Conservation (phyloP, 2,113 vertebrate species). For the Elephas maximus region DNA sequence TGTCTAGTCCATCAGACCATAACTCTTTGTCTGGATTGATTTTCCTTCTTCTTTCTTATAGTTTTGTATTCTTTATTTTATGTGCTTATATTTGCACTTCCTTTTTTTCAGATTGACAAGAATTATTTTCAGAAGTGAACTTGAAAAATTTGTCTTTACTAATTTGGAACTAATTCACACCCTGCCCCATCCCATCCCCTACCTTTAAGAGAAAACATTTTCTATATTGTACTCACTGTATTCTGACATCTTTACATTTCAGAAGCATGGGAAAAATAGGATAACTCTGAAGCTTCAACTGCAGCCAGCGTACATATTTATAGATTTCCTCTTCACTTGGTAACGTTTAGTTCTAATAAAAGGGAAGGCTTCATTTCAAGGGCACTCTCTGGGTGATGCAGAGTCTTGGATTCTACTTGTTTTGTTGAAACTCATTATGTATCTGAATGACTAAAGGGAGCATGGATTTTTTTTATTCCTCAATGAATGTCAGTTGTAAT, state of each 20-base stretch:
- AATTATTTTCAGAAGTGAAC: conserved; percentile 50
- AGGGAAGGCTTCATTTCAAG: conserved; percentile 67
- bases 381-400: conserved; percentile 13
- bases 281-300: background rate
- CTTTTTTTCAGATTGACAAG: conserved; percentile 53
- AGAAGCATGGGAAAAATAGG: conserved; percentile 24
- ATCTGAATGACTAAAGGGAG: conserved; percentile 54
- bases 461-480: conserved; percentile 53
- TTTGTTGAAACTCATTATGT: conserved; percentile 62
- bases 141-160: conserved; percentile 56
- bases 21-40: background rate
- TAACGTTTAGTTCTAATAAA: conserved; percentile 56
- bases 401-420: conserved; percentile 60
- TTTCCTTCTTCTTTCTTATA: background rate
- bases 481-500: conserved; percentile 66
- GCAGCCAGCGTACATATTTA: background rate
- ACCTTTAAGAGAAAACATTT: conserved; percentile 23
- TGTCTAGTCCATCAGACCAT: background rate
- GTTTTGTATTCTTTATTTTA: background rate
- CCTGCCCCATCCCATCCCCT: background rate
- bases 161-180: background rate
- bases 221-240: conserved; percentile 22
- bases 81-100: background rate
- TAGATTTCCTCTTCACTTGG: conserved; percentile 11
- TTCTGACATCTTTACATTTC: conserved; percentile 60